phyloP scores from a whole-genome alignment of 1,140 invertebrate species.

The Liolophura sinensis region DNA sequence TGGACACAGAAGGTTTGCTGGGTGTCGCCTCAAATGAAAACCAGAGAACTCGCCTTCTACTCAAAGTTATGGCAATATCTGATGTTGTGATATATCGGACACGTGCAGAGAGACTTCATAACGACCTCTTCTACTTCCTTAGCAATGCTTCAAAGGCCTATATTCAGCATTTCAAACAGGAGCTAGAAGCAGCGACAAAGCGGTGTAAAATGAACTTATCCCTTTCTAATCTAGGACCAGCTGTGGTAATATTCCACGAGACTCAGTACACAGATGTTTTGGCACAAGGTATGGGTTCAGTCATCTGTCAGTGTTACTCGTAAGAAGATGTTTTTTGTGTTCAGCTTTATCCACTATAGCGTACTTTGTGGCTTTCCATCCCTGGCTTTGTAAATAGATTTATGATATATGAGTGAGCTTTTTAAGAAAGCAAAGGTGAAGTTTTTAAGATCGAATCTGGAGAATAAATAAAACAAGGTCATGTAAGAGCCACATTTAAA shows the following conservation, averaged over 20 bases:
- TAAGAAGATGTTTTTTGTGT: background rate
- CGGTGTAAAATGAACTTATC: constrained; percentile 58
- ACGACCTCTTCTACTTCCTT: constrained; percentile 80
- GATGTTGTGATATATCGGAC: constrained; percentile 83
- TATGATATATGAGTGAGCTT: no score
- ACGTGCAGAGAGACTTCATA: constrained; percentile 74
- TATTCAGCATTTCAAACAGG: constrained; percentile 72
- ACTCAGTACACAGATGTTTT: constrained; percentile 71
- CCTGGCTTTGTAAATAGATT: no score
- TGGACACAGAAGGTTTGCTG: constrained; percentile 81
- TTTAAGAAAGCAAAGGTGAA: no score
- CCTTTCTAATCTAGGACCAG: constrained; percentile 69
- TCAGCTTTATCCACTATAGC: no score
- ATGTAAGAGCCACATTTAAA: no score
- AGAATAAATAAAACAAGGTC: no score
- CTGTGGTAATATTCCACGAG: constrained; percentile 81
- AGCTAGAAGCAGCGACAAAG: constrained; percentile 65
- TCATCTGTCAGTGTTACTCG: background rate
- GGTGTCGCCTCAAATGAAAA: constrained; percentile 71
- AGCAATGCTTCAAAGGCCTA: constrained; percentile 78
- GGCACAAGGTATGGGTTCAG: constrained; percentile 28
- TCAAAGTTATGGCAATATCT: constrained; percentile 80
- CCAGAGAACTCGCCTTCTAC: constrained; percentile 72
- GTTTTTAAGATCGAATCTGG: no score
- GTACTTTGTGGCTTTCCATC: no score